Base-by-base conservation (phyloP, 2,113 vertebrate genomes). In the Bolborhynchus lineola region DNA sequence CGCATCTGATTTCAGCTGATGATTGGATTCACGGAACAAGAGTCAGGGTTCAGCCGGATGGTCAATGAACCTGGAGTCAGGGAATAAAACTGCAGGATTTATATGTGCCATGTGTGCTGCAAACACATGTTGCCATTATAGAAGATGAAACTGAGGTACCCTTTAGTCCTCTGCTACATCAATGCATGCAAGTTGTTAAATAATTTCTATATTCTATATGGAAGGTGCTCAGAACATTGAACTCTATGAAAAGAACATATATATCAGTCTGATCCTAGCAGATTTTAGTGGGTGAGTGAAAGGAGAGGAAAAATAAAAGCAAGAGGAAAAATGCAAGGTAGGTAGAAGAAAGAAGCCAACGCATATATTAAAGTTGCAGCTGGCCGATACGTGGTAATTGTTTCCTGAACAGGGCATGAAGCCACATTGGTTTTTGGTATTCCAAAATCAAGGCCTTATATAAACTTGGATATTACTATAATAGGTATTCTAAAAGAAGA, bases 1-100 rank as follows among this genome's bases (percentile, higher is more conserved):
- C 6, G 10, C 6, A 2, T 41, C 75, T 33, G 2, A 7, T 71
- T 79, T 67, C 65, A 64, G 23, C 8, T 0, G 1, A 7, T 28
- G 0, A 1, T 7, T 26, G 47, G 1, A 16, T n/a, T 55, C 46
- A 21, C 10, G 0, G 3, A 42, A 55, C 1, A 4, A 42, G 18
- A 44, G 28, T 42, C 37, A 15, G 37, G 39, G 17, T 14, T 35
- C 3, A 2, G 7, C 1, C 1, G 10, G 11, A 31, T 52, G 10
- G 52, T 16, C 9, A 0, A 1, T 16, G 42, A 47, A 42, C 5
- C 33, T 10, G 33, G 21, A 59, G 57, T 1, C 6, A 4, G 11
- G 46, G 41, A 53, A 17, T n/a, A 49, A 67, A 93, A 6, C 11
- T 24, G 17, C 2, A 25, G 37, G 35, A 39, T 63, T 46, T 35